Conservation (phyloP, 2,888 invertebrate genomes). For the Melanchra persicariae region DNA sequence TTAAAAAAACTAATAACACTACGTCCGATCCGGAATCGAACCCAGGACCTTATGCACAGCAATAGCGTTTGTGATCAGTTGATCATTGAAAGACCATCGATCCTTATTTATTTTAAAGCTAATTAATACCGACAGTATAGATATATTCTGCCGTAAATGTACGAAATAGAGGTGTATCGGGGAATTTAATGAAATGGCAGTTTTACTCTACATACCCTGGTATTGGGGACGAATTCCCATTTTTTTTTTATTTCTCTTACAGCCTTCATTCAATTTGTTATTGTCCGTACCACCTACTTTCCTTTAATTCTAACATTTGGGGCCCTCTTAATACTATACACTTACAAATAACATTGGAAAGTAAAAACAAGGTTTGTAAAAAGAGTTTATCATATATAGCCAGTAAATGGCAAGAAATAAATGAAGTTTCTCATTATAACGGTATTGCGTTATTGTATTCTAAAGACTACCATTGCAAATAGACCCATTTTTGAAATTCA, state of each 20-base stretch:
- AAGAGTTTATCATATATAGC: not conserved
- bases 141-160: slow-evolving; percentile 43
- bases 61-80: not conserved
- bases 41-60: not conserved
- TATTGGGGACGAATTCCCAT: slow-evolving; percentile 85
- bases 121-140: not conserved
- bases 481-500: not conserved
- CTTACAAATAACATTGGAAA: not conserved
- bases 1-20: too few species aligned
- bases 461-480: slow-evolving; percentile 22
- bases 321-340: slow-evolving; percentile 55
- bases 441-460: slow-evolving; percentile 13
- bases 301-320: slow-evolving; percentile 60
- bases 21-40: not conserved
- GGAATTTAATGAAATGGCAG: slow-evolving; percentile 70
- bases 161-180: slow-evolving; percentile 24
- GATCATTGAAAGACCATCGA: not conserved
- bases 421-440: slow-evolving; percentile 20
- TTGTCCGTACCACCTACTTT: slow-evolving; percentile 84
- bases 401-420: not conserved
- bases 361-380: not conserved
- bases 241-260: slow-evolving; percentile 79
- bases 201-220: slow-evolving; percentile 88
- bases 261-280: slow-evolving; percentile 87
- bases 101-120: not conserved